Base-by-base conservation (phyloP, 1,140 invertebrate species). In the Brachionus rotundiformis region DNA sequence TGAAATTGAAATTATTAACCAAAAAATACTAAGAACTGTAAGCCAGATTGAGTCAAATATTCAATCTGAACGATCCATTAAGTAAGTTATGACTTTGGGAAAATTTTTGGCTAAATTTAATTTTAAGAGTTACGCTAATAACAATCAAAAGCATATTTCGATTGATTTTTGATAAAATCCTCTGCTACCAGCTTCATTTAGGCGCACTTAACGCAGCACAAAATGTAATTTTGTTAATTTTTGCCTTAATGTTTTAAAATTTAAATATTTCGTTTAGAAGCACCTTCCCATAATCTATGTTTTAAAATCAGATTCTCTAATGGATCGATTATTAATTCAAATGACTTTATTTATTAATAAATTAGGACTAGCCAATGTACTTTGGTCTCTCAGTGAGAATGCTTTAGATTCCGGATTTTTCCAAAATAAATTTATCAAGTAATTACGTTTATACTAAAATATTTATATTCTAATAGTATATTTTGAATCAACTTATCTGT, bases 281-380 rank as follows among this genome's bases (percentile, higher is more conserved):
- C 68, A 44, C 6, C 10, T 73, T 6, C 36, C 68, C 25, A 73
- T 73, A 19, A 23, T 73, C 44, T 73, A 73, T 31, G 36, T 73
- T 44, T 11, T 44, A 10, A 31, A 73, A 10, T 44, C 68, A 1
- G 25, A 73, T 19, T 73, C 68, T 25, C 10, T 73, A 25, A 25
- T 73, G 36, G 68, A 73, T 73, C 33, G 16, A 6, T 23, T 73
- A 27, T 44, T 73, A n/a, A 2, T 44, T 11, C 68, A 73, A 44
- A 23, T 73, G 16, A 44, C 39, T 44, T 73, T 73, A 44, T 73
- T 73, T 11, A 16, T 73, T 1, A 73, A 73, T 23, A 73, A 73
- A 44, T 73, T 73, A 31, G 27, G 36, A 47, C 41, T 47, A 11
- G 10, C 68, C 11, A 73, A 44, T 44, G 19, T 73, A 73, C 2